These are phyloP conservation scores for Catamblyrhynchus diadema DNA, from an alignment of 2,797 vertebrate species.

Conservation along the genomic window DNA sequence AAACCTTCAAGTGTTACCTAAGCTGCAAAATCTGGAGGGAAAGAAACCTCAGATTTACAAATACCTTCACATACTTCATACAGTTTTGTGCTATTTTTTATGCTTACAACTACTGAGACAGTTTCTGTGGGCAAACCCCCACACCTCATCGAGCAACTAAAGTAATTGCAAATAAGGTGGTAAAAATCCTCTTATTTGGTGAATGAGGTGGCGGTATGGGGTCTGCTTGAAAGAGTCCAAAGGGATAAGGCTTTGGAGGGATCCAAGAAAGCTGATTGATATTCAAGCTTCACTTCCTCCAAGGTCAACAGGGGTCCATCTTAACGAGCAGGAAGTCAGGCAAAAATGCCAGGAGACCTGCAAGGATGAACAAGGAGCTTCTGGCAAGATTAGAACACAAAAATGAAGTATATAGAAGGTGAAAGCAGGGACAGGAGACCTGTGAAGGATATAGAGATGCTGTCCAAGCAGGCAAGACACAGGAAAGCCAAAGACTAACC, in stretches of 20 bases:
- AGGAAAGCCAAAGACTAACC: background rate
- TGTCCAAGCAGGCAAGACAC: background rate
- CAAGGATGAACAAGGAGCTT: background rate
- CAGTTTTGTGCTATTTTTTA: background rate
- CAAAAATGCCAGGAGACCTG: background rate
- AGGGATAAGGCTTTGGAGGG: background rate
- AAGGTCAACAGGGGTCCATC: background rate
- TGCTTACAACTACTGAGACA: background rate
- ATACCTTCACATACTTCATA: background rate
- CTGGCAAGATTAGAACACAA: background rate
- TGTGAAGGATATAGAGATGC: background rate
- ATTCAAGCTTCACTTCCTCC: background rate
- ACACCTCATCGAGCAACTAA: background rate
- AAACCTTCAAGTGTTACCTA: background rate
- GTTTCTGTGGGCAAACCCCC: background rate
- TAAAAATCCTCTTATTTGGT: background rate
- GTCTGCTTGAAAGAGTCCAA: background rate
- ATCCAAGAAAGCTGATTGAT: background rate
- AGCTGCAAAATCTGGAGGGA: background rate
- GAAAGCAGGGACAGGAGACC: background rate
- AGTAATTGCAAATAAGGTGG: background rate
- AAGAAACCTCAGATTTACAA: background rate
- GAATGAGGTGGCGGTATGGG: background rate
- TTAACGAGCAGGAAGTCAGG: background rate
- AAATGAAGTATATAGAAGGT: background rate